Evolutionary conservation across 2,888 invertebrate genomes (phyloP).

Genomic region (Polydrusus tereticollis): DNA sequence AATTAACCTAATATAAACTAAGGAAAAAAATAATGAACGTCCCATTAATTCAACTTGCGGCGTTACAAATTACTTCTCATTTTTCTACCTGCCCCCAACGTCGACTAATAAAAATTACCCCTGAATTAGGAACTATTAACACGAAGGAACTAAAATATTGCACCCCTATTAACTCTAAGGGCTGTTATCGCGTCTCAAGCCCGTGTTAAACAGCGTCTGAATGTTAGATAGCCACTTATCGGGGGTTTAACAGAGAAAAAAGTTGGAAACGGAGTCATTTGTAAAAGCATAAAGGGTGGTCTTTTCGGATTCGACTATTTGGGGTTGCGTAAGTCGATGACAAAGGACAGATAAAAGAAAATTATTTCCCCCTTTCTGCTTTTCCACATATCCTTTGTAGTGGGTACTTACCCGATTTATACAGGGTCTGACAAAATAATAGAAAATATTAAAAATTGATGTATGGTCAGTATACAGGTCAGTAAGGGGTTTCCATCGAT

Average conservation of each 20-base stretch:
- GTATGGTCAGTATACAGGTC: too few species aligned
- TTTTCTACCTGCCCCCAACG: conserved; percentile 29
- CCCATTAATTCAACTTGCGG: conserved; percentile 12
- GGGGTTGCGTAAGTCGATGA: conserved; percentile 34
- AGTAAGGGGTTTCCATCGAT: too few species aligned
- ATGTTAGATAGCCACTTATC: conserved; percentile 54
- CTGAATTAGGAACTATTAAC: conserved; percentile 40
- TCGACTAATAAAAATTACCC: conserved; percentile 42
- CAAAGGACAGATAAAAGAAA: conserved; percentile 37
- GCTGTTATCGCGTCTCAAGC: conserved; percentile 44
- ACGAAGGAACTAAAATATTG: conserved; percentile 38
- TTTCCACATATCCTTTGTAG: background rate
- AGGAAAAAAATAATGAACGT: background rate
- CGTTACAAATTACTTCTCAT: conserved; percentile 22
- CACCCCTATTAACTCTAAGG: conserved; percentile 41
- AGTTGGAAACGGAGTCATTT: conserved; percentile 33
- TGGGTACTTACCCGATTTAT: background rate
- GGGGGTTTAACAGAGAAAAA: conserved; percentile 37
- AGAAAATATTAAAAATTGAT: too few species aligned
- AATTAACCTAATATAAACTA: conserved; percentile 12
- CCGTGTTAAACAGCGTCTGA: conserved; percentile 50
- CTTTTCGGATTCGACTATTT: conserved; percentile 23
- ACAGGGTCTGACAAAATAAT: background rate
- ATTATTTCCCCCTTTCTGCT: conserved; percentile 6
- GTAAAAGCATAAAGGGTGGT: conserved; percentile 32